Evolutionary conservation across 1,140 invertebrate genomes (phyloP), one percentile per base, ranked within the genome.

Genomic region (Bradysia coprophila): DNA sequence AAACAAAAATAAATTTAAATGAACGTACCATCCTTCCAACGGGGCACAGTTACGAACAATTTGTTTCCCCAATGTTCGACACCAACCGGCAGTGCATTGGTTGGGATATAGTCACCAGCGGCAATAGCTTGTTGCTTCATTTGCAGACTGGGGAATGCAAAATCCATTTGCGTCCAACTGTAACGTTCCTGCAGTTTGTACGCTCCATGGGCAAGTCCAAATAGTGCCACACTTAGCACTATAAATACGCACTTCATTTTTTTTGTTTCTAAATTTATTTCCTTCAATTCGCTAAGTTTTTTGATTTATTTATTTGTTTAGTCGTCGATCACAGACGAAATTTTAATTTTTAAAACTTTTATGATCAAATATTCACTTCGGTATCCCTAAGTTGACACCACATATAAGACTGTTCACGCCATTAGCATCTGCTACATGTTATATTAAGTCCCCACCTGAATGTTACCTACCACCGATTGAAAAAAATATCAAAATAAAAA

Each of bases 1-100:
- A 28, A 28, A 28, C 6, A 28, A 28, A 28, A 28, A 28, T 28
- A 28, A n/a, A n/a, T n/a, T 34, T 34, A n/a, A 9, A 31, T 31
- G n/a, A 1, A 59, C 64, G 62, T 49, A 72, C 71, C 73, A 51
- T 71, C 61, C 33, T 66, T 66, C 81, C 81, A 84, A 49, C 81
- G 71, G 1, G 82, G 81, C 1, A 87, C 76, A 19, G 72, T 73
- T 21, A 87, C 71, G 52, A 85, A 87, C 0, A 85, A 60, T 45
- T 81, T 82, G 48, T 84, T 76, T 24, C 63, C 66, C 73, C 75
- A 83, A 42, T 81, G 64, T 59, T 87, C 81, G 21, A 85, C 75
- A 11, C 81, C 81, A 3, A 84, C 79, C 2, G 81, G 81, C 3
- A 85, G 56, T 32, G 71, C 77, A 51, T 84, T 84, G 55, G 81